Conservation (phyloP, 92 coral and sea anemone species). For the Chrysogorgia sp. region DNA sequence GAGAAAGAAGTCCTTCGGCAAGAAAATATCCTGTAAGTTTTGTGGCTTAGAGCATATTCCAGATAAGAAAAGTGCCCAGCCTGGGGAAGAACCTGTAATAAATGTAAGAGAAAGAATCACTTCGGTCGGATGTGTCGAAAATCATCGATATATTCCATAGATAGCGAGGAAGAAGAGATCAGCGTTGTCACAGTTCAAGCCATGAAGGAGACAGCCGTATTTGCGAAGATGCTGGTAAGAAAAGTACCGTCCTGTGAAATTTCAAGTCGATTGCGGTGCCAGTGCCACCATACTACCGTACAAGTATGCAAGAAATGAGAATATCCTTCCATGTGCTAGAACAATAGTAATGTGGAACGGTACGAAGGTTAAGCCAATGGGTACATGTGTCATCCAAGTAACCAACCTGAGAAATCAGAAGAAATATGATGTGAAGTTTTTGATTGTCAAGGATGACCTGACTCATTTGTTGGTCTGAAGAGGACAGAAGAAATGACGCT, state of each 20-base stretch:
- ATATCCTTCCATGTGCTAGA: constrained; percentile 35
- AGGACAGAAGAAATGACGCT: constrained; percentile 41
- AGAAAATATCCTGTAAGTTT: constrained; percentile 41
- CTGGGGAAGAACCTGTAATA: constrained; percentile 38
- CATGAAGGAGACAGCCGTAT: constrained; percentile 40
- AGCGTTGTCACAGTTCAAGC: constrained; percentile 34
- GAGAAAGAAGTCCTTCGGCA: neutral
- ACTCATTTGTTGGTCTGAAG: constrained; percentile 39
- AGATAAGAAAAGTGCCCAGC: constrained; percentile 46
- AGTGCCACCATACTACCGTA: constrained; percentile 32
- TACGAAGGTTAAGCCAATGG: constrained; percentile 34
- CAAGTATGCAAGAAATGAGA: constrained; percentile 26
- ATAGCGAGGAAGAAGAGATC: constrained; percentile 35
- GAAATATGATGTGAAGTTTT: constrained; percentile 48
- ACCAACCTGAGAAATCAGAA: constrained; percentile 46
- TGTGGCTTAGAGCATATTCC: constrained; percentile 44
- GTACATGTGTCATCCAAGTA: too few relatives aligned
- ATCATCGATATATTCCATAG: neutral
- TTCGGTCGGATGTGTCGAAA: constrained; percentile 8
- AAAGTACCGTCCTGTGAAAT: constrained; percentile 28
- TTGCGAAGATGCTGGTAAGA: constrained; percentile 45
- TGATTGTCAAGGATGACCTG: constrained; percentile 47
- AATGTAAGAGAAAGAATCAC: constrained; percentile 32
- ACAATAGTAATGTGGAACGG: constrained; percentile 51
- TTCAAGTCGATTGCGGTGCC: constrained; percentile 68